Base-by-base conservation (phyloP, 1,140 invertebrate species). In the Sycophaga agraensis region DNA sequence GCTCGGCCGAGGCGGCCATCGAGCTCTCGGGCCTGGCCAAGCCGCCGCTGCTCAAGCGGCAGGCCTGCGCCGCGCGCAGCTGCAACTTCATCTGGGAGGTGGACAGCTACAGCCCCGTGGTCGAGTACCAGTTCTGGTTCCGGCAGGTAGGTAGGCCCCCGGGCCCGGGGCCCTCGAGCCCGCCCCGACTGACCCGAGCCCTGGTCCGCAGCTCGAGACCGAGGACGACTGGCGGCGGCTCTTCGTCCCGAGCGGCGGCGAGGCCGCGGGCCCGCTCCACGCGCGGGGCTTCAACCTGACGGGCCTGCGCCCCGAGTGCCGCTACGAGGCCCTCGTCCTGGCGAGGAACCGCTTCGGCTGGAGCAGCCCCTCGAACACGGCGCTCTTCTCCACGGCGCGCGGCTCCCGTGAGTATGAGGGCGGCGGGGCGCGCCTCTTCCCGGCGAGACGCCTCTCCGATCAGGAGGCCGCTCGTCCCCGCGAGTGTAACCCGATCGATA, bases 11-110 rank as follows among this genome's bases (percentile, higher is more conserved):
- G 37, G 76, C 78, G 21, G 73, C 67, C 9, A 80, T 88, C 24
- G 82, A 87, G 65, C 71, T 88, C 12, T 86, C 85, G 28, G 85
- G 83, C 19, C 77, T 84, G 4, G 80, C 86, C 1, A 87, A 88
- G 78, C 82, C 83, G 11, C 85, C 84, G 7, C 68, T 84, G 1
- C 86, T 89, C 50, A 88, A 86, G 61, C 83, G 83, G 51, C 83
- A 79, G 50, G 80, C 81, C 8, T 71, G 75, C 40, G 66, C 73
- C 43, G 70, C 76, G 0, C 78, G 77, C 24, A 83, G 84, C 9
- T 87, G 87, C 69, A 88, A 86, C 11, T 82, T 91, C 1, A 85
- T 89, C 37, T 91, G 89, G 89, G 86, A 89, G 70, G 88, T 89
- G 4, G 88, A 91, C 66, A 90, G 88, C 53, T 90, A 89, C 68